Evolutionary conservation across 1,140 invertebrate species (phyloP), one percentile per base, ranked within the genome.

Genomic region (Nylanderia fulva): DNA sequence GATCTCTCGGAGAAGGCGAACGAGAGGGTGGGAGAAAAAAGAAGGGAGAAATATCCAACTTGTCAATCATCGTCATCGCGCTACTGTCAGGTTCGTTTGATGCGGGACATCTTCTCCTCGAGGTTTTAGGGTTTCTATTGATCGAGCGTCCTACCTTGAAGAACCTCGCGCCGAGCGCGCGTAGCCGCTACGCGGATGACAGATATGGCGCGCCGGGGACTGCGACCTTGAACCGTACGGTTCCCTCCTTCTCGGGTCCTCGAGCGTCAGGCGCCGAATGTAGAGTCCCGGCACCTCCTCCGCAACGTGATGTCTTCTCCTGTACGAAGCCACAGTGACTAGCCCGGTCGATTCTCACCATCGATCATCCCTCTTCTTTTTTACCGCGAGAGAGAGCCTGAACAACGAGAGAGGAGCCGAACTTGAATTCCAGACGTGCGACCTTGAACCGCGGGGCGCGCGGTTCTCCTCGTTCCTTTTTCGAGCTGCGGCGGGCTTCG

Each of bases 271-370:
- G 63, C 93, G 92, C 85, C 93, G 91, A 91, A 94, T 94, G 77
- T 93, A 93, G 45, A 94, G 92, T 84, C 93, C 93, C 69, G 93
- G 93, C 87, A 94, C 93, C 89, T 94, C 93, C 90, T 94, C 93
- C 87, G 86, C 92, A 66, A 93, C 85, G 85, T 92, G 92, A 91
- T 91, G 90, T 91, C 93, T 92, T 84, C 91, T 89, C 82, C 72
- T 68, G 88, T 90, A 91, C 75, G 92, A 92, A 92, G 92, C 92
- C 92, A 93, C 92, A 86, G 86, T 91, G 91, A 89, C 84, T 84
- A 86, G 86, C 60, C 76, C 68, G 72, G 68, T 75, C 85, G 87
- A 90, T 87, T 90, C 88, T 87, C 88, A 89, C 88, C 88, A 89
- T 90, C 88, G 88, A 90, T 90, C 88, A 89, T 87, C 85, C 66